Evolutionary conservation across 2,113 vertebrate genomes (phyloP).

Genomic region (Gobius niger): DNA sequence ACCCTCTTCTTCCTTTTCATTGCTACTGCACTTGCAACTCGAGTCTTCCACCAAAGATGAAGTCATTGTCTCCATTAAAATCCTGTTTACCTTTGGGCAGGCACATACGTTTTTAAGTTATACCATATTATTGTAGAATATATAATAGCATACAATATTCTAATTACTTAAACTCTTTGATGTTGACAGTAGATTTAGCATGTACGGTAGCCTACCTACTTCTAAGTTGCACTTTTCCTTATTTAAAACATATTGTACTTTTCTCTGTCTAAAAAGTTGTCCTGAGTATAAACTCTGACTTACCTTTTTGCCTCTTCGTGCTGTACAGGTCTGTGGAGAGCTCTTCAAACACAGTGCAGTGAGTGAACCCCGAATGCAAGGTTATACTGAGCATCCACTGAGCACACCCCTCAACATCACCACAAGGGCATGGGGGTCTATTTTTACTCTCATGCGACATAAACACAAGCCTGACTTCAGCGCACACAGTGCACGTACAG

Average conservation of each 20-base stretch:
- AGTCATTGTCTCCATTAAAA: conserved; percentile 41
- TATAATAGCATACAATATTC: too few species aligned
- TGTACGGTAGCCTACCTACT: background rate
- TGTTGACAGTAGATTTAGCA: background rate
- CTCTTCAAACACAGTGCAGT: conserved; percentile 32
- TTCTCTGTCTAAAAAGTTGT: background rate
- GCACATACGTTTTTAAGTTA: background rate
- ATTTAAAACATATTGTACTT: background rate
- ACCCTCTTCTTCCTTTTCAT: conserved; percentile 10
- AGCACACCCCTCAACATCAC: conserved; percentile 70
- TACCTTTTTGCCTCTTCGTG: conserved; percentile 24
- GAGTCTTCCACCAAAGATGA: conserved; percentile 10
- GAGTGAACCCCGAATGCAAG: conserved; percentile 26
- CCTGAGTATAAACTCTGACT: conserved; percentile 16
- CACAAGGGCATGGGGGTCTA: conserved; percentile 59
- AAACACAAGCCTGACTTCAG: conserved; percentile 23
- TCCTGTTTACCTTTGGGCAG: background rate
- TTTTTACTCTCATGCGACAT: conserved; percentile 61
- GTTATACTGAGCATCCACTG: conserved; percentile 70
- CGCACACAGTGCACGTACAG: conserved; percentile 18
- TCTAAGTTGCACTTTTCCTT: background rate
- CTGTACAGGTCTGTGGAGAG: conserved; percentile 16
- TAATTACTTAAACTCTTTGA: background rate
- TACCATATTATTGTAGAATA: background rate
- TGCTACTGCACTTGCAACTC: background rate